Evolutionary conservation across 2,888 invertebrate genomes (phyloP), one percentile per base, ranked within the genome.

Genomic region (Drosophila neoperkinsi): DNA sequence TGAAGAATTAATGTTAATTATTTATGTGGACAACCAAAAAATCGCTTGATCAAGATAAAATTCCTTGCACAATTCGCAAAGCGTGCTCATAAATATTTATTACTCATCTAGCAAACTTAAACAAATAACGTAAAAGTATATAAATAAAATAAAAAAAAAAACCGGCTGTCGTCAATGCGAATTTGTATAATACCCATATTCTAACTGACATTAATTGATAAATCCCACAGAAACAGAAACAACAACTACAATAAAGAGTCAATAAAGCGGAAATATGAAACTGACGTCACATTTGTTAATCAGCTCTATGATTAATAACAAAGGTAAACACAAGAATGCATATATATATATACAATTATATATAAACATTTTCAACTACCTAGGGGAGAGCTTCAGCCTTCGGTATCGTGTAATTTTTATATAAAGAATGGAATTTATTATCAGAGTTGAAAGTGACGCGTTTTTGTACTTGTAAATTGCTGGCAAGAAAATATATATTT

Each of bases 401-500:
- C 57, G 55, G 60, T 4, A 30, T 34, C 34, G 13, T 57, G 49
- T 38, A 60, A 57, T 74, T 36, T 46, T 59, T 49, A 62, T 63
- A 49, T 57, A 62, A 41, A 33, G n/a, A 50, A 6, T 30, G 33
- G 6, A 43, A 55, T 67, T 64, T 51, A 50, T 67, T 50, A 46
- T 38, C 34, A 46, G 9, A 25, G 16, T 16, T 46, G 46, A 28
- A 46, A 46, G 46, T 62, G 64, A 62, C 73, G 81, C 77, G 41
- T 30, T 56, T 81, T 82, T 88, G 90, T 88, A 88, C 88, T 86
- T 88, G 90, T 90, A 90, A 90, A 83, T 88, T 90, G 79, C 81
- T 72, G 67, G 50, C 46, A 72, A 77, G 66, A 62, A 49, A 62
- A 53, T 25, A 31, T 43, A 21, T 46, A 50, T 55, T 41, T 51